Evolutionary conservation across 2,888 invertebrate species (phyloP), one percentile per base, ranked within the genome.

Genomic region (Machimus rusticus): DNA sequence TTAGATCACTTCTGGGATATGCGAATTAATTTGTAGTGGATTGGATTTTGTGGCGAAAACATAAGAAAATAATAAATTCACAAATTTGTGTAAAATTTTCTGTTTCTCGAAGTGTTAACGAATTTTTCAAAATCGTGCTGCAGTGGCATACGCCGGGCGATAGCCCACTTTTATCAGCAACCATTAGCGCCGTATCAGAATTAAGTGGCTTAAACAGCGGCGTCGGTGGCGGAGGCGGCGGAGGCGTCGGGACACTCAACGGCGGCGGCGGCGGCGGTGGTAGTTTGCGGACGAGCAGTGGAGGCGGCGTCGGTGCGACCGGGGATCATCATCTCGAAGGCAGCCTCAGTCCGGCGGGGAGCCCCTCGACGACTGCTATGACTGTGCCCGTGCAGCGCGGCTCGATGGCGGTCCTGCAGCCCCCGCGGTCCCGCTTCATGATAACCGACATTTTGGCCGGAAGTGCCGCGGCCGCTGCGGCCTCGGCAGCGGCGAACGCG

Each of bases 361-460:
- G 92, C 92, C 90, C 92, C 85, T 87, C 89, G 86, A 74, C 89
- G 88, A 88, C 89, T 86, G 66, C 66, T 23, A 93, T 91, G 93
- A 93, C 93, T 92, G 93, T 93, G 92, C 94, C 93, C 87, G 89
- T 89, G 89, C 92, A 90, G 90, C 90, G 90, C 90, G 92, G 91
- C 89, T 91, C 92, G 89, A 94, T 94, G 94, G 94, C 94, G 92
- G 94, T 94, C 92, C 94, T 94, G 91, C 95, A 94, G 92, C 95
- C 95, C 89, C 95, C 95, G 84, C 94, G 97, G 90, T 96, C 97
- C 88, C 94, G 97, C 89, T 97, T 97, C 93, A 97, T 97, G 97
- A 97, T 97, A 93, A 97, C 97, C 90, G 97, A 97, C 92, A 97
- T 97, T 91, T 94, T 97, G 90, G 95, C 95, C 85, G 94, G 94